Evolutionary conservation across 2,113 vertebrate species (phyloP).

Genomic region (Pycnonotus jocosus): DNA sequence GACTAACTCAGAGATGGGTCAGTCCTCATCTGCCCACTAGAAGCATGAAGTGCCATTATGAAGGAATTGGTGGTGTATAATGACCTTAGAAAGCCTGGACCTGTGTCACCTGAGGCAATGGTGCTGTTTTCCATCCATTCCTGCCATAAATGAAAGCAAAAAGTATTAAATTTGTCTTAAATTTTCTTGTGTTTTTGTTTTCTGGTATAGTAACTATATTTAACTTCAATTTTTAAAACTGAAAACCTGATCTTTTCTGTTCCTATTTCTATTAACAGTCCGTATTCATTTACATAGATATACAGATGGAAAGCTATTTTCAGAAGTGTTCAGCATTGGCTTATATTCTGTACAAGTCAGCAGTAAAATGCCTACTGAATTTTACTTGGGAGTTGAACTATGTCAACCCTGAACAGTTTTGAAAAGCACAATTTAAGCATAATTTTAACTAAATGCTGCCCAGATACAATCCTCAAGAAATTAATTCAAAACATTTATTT

Average conservation of each 20-base stretch:
- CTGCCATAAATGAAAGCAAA: not conserved
- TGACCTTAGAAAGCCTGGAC: not conserved
- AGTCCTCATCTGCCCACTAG: not conserved
- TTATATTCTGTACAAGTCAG: constrained; percentile 18
- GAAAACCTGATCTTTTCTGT: constrained; percentile 6
- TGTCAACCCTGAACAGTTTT: not conserved
- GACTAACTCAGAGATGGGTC: not conserved
- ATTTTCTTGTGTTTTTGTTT: not conserved
- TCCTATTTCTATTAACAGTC: constrained; percentile 8
- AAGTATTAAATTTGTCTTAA: not conserved
- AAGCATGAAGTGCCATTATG: not conserved
- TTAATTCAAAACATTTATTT: not conserved
- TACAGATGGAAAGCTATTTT: constrained; percentile 48
- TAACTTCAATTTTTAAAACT: constrained; percentile 20
- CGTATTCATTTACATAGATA: constrained; percentile 4
- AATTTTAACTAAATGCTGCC: not conserved
- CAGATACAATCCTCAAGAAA: not conserved
- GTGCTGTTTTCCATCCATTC: not conserved
- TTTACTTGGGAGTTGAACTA: not conserved
- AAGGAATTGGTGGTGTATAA: not conserved
- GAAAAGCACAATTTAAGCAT: not conserved
- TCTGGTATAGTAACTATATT: not conserved
- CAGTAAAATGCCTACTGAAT: constrained; percentile 27
- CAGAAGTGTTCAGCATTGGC: constrained; percentile 4
- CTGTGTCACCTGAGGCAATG: not conserved